These are phyloP conservation scores for Fukomys damarensis DNA, from an alignment of 2,113 vertebrate species.

Conservation along the genomic window DNA sequence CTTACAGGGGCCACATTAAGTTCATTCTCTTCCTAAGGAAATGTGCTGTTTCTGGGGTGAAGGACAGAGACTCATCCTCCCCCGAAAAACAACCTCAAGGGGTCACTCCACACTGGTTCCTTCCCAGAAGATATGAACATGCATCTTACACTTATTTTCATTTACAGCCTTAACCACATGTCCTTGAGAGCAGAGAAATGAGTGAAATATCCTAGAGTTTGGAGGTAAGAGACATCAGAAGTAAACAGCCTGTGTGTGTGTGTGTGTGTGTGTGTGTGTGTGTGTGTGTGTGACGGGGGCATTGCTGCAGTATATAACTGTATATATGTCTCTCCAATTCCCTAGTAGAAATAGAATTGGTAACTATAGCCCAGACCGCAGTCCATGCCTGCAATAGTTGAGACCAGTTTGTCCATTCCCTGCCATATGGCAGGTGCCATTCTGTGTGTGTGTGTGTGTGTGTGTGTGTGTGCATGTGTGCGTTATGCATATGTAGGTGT, in stretches of 20 bases:
- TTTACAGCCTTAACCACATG: not conserved
- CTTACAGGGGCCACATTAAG: not conserved
- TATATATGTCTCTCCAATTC: not conserved
- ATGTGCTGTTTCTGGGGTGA: not conserved
- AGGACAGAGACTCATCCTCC: not conserved
- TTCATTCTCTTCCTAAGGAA: not conserved
- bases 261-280: too few relatives aligned
- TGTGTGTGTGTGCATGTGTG: not conserved
- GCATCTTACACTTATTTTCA: not conserved
- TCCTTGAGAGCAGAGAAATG: not conserved
- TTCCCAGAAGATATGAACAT: fast-evolving
- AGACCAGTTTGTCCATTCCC: not conserved
- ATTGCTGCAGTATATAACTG: not conserved
- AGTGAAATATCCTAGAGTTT: not conserved
- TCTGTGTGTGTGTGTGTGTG: not conserved
- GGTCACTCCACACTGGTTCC: not conserved
- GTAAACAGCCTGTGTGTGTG: not conserved
- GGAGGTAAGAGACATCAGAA: not conserved
- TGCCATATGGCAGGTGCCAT: not conserved
- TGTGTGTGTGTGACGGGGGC: too few relatives aligned
- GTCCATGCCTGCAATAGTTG: not conserved
- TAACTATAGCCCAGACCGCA: fast-evolving
- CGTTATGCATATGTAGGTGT: not conserved
- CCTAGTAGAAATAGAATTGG: not conserved
- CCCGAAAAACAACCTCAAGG: not conserved